A percentile compares a stretch with the other conserved stretches of the same genome.
phyloP scores from a whole-genome alignment of 2,113 vertebrate species.

The Scomber japonicus region DNA sequence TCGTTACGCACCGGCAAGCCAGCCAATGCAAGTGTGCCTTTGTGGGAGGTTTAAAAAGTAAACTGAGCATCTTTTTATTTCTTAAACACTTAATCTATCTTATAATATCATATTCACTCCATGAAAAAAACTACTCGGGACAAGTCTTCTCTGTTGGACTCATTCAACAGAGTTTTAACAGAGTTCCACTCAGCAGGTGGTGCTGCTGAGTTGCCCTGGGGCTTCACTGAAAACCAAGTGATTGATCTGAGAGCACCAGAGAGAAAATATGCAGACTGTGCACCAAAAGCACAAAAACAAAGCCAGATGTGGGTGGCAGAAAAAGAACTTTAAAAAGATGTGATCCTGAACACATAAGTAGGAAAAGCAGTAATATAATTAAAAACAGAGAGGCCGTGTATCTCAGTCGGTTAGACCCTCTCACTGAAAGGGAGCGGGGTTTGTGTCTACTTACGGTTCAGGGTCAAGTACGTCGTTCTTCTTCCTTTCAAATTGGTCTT shows the following conservation, averaged over 20 bases:
- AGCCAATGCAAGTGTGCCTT: conserved; percentile 73
- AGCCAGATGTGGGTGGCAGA: conserved; percentile 57
- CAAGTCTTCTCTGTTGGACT: neutral
- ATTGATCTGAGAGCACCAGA: conserved; percentile 36
- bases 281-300: conserved; percentile 40
- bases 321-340: conserved; percentile 6
- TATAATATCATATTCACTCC: neutral
- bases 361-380: conserved; percentile 10
- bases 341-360: conserved; percentile 14
- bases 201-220: conserved; percentile 33
- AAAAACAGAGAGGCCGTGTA: neutral
- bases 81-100: neutral
- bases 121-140: neutral
- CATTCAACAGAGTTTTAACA: neutral
- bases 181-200: conserved; percentile 55
- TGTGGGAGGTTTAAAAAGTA: conserved; percentile 55
- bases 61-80: neutral
- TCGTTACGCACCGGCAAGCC: conserved; percentile 70
- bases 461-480: conserved; percentile 98
- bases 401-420: neutral
- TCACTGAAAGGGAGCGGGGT: neutral
- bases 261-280: conserved; percentile 45
- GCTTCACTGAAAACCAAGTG: conserved; percentile 5
- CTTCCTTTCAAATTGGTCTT: conserved; percentile 99
- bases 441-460: conserved; percentile 92